A percentile compares a stretch with the other conserved stretches of the same genome.
phyloP scores from a whole-genome alignment of 2,888 invertebrate species.

The Plebejus argus region DNA sequence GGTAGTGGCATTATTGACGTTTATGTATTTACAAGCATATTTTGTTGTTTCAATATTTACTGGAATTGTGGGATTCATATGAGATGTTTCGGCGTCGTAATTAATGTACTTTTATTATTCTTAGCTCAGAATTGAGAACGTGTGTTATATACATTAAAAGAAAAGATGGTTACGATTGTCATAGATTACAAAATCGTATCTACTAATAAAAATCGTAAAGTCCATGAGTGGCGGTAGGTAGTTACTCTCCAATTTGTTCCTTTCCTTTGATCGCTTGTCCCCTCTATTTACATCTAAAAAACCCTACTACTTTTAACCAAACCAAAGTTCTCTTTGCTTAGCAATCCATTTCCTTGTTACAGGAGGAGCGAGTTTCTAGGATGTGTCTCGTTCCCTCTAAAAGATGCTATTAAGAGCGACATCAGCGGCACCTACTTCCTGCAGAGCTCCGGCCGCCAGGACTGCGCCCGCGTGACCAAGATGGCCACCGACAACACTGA shows the following conservation, averaged over 20 bases:
- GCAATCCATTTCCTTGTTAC: constrained; percentile 67
- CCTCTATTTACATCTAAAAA: background rate
- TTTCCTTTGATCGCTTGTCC: background rate
- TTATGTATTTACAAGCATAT: background rate
- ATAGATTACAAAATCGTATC: too few species aligned
- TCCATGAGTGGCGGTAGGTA: too few species aligned
- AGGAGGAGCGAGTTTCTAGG: constrained; percentile 97
- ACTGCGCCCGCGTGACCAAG: constrained; percentile 62
- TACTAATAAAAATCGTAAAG: too few species aligned
- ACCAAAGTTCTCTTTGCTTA: background rate
- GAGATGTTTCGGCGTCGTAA: background rate
- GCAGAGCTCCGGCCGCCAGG: constrained; percentile 67
- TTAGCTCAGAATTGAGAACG: background rate
- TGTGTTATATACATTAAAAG: background rate
- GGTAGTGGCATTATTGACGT: background rate
- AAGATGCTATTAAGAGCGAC: constrained; percentile 88
- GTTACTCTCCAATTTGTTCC: background rate
- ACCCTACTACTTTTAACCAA: background rate
- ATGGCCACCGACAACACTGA: constrained; percentile 78
- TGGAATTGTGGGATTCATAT: background rate
- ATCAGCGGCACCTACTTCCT: constrained; percentile 86
- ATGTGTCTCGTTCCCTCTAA: constrained; percentile 95
- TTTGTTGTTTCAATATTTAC: background rate
- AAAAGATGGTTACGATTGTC: too few species aligned
- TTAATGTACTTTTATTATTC: background rate